A percentile compares a stretch with the other conserved stretches of the same genome.
Conservation (phyloP, 2,888 invertebrate genomes). For the Phortica magna region DNA sequence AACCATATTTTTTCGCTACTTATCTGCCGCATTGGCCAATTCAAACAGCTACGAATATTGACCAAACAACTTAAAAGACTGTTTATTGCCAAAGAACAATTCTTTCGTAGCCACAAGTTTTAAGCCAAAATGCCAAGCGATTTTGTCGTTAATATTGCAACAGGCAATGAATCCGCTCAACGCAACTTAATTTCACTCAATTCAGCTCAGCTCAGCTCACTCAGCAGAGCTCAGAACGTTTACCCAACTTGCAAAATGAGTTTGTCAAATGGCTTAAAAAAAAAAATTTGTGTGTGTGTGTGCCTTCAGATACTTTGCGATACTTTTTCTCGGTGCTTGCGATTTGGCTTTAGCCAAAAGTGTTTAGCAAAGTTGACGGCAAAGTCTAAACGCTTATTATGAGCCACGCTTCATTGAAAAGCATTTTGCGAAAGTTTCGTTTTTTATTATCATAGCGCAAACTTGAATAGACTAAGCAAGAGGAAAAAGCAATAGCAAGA, state of each 20-base stretch:
- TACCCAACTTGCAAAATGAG: conserved; percentile 23
- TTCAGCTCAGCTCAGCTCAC: neutral
- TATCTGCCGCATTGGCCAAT: neutral
- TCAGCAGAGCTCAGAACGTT: neutral
- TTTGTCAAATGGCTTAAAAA: conserved; percentile 64
- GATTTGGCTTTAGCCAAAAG: conserved; percentile 56
- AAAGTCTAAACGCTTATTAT: conserved; percentile 58
- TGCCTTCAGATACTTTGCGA: neutral
- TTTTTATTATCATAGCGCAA: conserved; percentile 32
- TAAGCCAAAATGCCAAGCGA: conserved; percentile 1
- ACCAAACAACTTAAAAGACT: neutral
- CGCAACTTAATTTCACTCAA: neutral
- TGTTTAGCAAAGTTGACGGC: conserved; percentile 42
- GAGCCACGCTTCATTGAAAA: conserved; percentile 57
- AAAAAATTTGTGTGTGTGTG: conserved; percentile 32
- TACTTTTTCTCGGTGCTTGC: conserved; percentile 52
- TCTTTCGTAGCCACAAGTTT: conserved; percentile 6
- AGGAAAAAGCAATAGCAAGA: neutral
- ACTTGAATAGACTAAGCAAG: conserved; percentile 38
- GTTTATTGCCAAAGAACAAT: neutral
- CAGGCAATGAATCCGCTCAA: neutral
- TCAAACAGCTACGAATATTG: neutral
- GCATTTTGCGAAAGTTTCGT: conserved; percentile 49
- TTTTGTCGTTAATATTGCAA: conserved; percentile 16
- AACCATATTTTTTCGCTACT: neutral